Evolutionary conservation across 2,113 vertebrate species (phyloP).

Genomic region (Cynocephalus volans): DNA sequence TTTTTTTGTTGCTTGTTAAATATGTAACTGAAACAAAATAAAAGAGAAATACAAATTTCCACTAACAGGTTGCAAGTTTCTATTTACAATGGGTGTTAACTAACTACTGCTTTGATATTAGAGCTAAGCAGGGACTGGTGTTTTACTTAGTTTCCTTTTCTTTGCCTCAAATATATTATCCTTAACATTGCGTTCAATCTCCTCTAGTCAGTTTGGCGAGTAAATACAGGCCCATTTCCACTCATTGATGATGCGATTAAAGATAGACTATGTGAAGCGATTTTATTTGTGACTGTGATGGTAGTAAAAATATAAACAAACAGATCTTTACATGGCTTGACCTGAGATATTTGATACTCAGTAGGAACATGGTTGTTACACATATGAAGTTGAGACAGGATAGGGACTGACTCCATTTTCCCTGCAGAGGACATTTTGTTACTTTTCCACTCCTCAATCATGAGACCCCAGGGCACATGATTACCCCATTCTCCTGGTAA

Average conservation of each 20-base stretch:
- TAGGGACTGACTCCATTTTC: no score
- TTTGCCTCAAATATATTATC: background rate
- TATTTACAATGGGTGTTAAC: background rate
- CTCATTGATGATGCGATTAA: background rate
- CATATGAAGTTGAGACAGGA: background rate
- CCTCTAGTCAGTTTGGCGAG: constrained; percentile 4
- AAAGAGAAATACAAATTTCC: background rate
- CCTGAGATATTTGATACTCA: background rate
- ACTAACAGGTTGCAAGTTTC: background rate
- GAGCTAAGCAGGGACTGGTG: background rate
- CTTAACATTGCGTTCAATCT: background rate
- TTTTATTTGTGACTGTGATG: background rate
- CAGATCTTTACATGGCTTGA: background rate
- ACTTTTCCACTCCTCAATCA: no score
- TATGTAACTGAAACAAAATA: constrained; percentile 15
- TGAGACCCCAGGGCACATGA: no score
- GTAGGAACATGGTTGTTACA: background rate
- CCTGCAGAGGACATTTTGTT: no score
- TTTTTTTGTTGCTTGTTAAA: constrained; percentile 36
- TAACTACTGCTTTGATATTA: background rate
- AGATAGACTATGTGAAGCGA: background rate
- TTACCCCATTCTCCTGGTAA: no score
- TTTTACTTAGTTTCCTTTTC: background rate
- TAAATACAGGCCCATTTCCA: constrained; percentile 32
- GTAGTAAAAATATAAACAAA: background rate